Evolutionary conservation across 2,888 invertebrate species (phyloP), one percentile per base, ranked within the genome.

Genomic region (Agonopterix arenella): DNA sequence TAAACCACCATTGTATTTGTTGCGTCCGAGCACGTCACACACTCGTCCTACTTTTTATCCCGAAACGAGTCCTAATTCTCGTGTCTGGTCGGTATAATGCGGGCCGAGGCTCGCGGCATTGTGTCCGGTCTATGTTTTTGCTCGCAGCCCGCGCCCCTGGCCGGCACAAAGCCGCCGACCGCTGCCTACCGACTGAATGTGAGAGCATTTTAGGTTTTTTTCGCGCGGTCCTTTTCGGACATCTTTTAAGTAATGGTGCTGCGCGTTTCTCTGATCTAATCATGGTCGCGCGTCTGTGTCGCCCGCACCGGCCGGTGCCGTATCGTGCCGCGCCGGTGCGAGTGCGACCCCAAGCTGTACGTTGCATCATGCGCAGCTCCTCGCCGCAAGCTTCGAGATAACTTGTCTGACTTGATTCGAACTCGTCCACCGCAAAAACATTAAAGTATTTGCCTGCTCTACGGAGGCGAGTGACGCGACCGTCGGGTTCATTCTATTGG

Each of bases 191-290:
- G 53, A 57, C 53, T 45, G 60, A 59, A 60, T 64, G 62, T 62
- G 62, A 62, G 63, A 56, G 58, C 64, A 66, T 64, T 68, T 68
- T 69, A 63, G 58, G 75, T 81, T 82, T 80, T 82, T 83, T 63
- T 62, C 56, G 53, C 59, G 73, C 76, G 75, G 73, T 66, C 66
- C 69, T 73, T 76, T 74, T 77, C 73, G 73, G 58, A 64, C 67
- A 68, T 67, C 72, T 64, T 73, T 77, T 74, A 70, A 66, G 76
- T 80, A 77, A 79, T 79, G 73, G 76, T 59, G 56, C 56, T 59
- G 56, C 56, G 57, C 55, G 68, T 76, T 82, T 80, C 81, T 80
- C 61, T 56, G 59, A 59, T 68, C 69, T 77, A 76, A 75, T 76
- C 73, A 66, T 36, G 28, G 47, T 36, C 46, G 46, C n/a, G 10